These are phyloP conservation scores for Carduelis carduelis DNA, from an alignment of 2,797 vertebrate genomes.

Conservation along the genomic window DNA sequence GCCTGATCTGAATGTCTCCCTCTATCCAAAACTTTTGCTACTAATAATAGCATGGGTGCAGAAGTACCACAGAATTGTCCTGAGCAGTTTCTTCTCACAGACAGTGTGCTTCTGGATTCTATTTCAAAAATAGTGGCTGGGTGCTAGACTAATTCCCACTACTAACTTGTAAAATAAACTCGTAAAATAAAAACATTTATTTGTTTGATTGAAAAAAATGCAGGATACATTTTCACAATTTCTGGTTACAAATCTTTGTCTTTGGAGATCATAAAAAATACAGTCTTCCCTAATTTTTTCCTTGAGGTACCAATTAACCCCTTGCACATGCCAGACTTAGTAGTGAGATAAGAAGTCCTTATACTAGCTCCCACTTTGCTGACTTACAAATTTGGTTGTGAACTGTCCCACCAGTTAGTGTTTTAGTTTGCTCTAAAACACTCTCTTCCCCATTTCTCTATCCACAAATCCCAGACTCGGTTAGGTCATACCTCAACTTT, in stretches of 20 bases:
- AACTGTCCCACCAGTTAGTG: neutral
- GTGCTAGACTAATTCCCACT: neutral
- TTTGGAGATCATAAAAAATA: neutral
- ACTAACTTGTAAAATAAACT: neutral
- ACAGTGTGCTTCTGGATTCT: neutral
- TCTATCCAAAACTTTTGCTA: neutral
- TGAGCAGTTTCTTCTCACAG: neutral
- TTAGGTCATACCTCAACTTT: fast-evolving
- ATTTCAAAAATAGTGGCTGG: neutral
- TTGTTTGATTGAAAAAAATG: neutral
- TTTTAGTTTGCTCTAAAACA: neutral
- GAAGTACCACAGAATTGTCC: neutral
- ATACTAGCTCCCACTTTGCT: neutral
- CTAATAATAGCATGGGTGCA: neutral
- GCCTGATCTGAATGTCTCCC: neutral
- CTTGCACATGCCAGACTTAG: neutral
- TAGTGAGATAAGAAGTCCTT: neutral
- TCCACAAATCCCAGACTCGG: neutral
- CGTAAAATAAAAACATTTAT: neutral
- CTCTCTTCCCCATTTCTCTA: neutral
- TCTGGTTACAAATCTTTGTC: neutral
- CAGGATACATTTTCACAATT: neutral
- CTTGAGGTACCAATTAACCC: neutral
- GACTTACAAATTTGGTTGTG: neutral
- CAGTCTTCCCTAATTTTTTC: neutral